These are phyloP conservation scores for Subanguina moxae DNA, from an alignment of 1,140 invertebrate species.

Conservation along the genomic window DNA sequence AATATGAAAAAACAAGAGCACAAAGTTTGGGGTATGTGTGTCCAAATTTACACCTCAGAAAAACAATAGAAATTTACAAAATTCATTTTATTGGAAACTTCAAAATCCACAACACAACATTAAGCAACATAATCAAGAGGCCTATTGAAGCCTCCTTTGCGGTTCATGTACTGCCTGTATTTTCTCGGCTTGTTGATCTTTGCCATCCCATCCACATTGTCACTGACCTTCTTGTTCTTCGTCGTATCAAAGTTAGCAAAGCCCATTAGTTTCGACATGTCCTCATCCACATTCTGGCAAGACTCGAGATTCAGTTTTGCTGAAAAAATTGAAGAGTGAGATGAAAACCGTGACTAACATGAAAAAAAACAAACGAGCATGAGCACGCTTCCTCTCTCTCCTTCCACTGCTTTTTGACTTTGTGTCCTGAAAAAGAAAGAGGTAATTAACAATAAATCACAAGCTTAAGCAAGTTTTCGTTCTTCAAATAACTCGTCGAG, in stretches of 20 bases:
- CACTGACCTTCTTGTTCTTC: conserved; percentile 83
- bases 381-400: too few species aligned
- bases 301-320: conserved; percentile 7
- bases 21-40: too few species aligned
- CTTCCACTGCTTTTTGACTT: too few species aligned
- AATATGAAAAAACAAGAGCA: too few species aligned
- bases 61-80: conserved; percentile 4
- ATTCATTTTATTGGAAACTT: conserved; percentile 1
- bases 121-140: conserved; percentile 73
- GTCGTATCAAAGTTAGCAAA: conserved; percentile 90
- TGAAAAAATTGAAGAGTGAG: background rate
- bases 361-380: too few species aligned
- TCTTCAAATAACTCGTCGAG: too few species aligned
- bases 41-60: too few species aligned
- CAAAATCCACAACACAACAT: conserved; percentile 11
- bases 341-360: too few species aligned
- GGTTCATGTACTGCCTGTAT: conserved; percentile 98
- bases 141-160: conserved; percentile 95
- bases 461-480: too few species aligned
- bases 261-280: conserved; percentile 95
- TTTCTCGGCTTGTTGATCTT: conserved; percentile 92
- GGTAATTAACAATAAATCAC: too few species aligned
- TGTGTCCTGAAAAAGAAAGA: too few species aligned
- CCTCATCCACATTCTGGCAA: conserved; percentile 70
- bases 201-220: conserved; percentile 83